Percentiles rank a stretch among this genome's conserved stretches.
phyloP scores from a whole-genome alignment of 2,888 invertebrate species.

The Muscina levida region DNA sequence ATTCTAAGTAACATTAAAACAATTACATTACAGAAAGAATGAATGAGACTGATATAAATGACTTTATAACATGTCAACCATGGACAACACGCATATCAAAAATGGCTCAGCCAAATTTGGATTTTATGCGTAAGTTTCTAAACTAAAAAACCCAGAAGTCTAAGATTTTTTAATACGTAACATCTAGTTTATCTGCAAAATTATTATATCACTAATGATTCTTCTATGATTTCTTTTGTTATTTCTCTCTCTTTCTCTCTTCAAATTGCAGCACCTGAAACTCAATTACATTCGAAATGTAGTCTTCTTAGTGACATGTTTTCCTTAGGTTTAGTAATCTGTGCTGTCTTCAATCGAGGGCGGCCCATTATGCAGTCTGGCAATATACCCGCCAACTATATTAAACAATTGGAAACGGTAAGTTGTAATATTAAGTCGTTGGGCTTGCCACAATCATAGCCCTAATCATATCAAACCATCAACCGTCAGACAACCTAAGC shows the following conservation, averaged over 20 bases:
- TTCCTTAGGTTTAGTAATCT: conserved; percentile 96
- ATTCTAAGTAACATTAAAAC: too few relatives aligned
- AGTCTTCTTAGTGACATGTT: conserved; percentile 97
- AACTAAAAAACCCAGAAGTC: too few relatives aligned
- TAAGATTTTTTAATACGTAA: too few relatives aligned
- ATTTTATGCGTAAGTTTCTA: conserved; percentile 88
- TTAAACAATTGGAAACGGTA: conserved; percentile 95
- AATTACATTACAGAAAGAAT: conserved; percentile 84
- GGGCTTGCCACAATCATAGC: too few relatives aligned
- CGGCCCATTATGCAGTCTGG: conserved; percentile 93
- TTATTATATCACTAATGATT: conserved; percentile 5
- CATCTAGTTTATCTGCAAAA: too few relatives aligned
- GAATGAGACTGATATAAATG: conserved; percentile 85
- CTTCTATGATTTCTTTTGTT: conserved; percentile 1
- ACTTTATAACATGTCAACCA: conserved; percentile 88
- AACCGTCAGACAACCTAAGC: too few relatives aligned
- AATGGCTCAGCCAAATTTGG: conserved; percentile 96
- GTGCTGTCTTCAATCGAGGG: conserved; percentile 95
- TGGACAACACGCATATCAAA: conserved; percentile 96
- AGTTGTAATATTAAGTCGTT: conserved; percentile 80
- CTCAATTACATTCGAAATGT: conserved; percentile 90
- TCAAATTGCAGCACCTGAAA: conserved; percentile 91
- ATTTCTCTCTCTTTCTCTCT: conserved; percentile 9
- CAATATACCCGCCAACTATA: conserved; percentile 92
- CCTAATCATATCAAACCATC: too few relatives aligned